Percentiles rank a stretch among this genome's conserved stretches.
phyloP scores from a whole-genome alignment of 2,888 invertebrate genomes.

The Anorthoa munda region DNA sequence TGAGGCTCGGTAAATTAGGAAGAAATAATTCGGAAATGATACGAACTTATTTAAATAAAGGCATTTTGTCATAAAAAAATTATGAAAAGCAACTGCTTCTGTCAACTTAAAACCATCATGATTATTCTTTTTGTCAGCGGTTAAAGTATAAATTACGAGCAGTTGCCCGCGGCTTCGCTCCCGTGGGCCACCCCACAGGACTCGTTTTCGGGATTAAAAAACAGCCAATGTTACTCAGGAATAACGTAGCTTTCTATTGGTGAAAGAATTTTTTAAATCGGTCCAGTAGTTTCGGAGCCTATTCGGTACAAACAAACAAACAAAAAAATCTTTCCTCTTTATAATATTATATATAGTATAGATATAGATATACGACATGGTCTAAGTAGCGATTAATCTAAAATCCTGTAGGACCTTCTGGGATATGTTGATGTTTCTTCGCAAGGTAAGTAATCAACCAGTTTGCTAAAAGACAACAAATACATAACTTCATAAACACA shows the following conservation, averaged over 20 bases:
- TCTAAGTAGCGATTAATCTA: neutral
- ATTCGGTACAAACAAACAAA: too few relatives aligned
- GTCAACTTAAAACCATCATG: neutral
- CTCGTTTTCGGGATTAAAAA: too few relatives aligned
- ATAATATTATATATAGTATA: too few relatives aligned
- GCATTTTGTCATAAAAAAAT: neutral
- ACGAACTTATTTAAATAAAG: neutral
- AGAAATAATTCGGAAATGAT: neutral
- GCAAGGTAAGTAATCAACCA: neutral
- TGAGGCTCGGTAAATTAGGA: neutral
- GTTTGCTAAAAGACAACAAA: neutral
- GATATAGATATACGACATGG: too few relatives aligned
- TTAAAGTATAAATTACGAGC: neutral
- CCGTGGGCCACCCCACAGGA: too few relatives aligned
- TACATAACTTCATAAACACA: neutral
- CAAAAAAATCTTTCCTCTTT: too few relatives aligned
- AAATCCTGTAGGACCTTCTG: neutral
- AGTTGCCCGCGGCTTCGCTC: too few relatives aligned
- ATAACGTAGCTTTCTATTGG: too few relatives aligned
- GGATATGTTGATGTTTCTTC: neutral
- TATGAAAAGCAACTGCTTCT: conserved; percentile 2
- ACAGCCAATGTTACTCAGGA: too few relatives aligned
- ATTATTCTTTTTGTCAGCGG: neutral
- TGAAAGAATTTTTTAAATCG: too few relatives aligned
- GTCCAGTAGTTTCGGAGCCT: too few relatives aligned